phyloP scores from a whole-genome alignment of 2,888 invertebrate genomes.

The Nasonovia ribisnigri region DNA sequence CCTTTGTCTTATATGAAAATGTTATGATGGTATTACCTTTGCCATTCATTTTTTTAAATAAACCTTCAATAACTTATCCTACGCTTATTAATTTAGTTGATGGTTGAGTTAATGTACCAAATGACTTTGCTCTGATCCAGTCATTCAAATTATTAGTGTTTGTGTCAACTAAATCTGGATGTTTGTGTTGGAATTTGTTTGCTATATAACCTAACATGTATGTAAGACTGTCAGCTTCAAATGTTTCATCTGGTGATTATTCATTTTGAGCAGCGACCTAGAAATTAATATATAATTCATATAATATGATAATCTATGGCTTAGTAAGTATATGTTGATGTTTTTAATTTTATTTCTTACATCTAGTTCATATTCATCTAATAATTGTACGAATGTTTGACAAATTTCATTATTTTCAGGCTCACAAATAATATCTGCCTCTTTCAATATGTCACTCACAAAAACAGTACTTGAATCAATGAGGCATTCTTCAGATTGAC shows the following conservation, averaged over 20 bases:
- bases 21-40: not conserved
- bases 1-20: not conserved
- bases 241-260: not conserved
- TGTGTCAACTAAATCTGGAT: not conserved
- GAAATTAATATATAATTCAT: not conserved
- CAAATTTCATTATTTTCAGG: not conserved
- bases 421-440: not conserved
- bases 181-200: conserved; percentile 6
- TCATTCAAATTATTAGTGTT: not conserved
- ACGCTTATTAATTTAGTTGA: not conserved
- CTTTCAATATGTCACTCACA: not conserved
- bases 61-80: not conserved
- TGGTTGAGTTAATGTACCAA: conserved; percentile 2
- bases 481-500: conserved; percentile 8
- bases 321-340: not conserved
- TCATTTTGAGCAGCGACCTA: conserved; percentile 4
- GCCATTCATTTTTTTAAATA: conserved; percentile 3
- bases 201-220: conserved; percentile 3
- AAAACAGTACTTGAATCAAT: conserved; percentile 5
- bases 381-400: not conserved
- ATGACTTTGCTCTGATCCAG: not conserved
- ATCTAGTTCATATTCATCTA: conserved; percentile 12
- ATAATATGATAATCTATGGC: not conserved
- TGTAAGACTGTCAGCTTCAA: conserved; percentile 2
- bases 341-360: not conserved